Evolutionary conservation across 2,888 invertebrate species (phyloP).

Genomic region (Desoria tigrina): DNA sequence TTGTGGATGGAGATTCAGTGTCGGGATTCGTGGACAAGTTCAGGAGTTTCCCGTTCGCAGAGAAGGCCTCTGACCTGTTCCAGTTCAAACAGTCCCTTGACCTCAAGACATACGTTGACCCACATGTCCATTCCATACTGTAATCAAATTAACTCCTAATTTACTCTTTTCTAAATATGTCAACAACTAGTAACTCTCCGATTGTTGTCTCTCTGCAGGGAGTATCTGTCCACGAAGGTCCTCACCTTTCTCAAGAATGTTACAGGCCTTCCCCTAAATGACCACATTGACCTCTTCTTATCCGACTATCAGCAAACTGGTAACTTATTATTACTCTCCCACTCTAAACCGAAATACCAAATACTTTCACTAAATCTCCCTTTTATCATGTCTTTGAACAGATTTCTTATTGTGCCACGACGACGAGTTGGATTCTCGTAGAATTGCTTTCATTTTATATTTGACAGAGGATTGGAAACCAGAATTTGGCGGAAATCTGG

Average conservation of each 20-base stretch:
- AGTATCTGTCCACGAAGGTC: slow-evolving; percentile 37
- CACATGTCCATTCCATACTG: slow-evolving; percentile 36
- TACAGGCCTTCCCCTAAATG: slow-evolving; percentile 48
- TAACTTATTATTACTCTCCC: slow-evolving; percentile 19
- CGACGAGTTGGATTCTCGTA: slow-evolving; percentile 80
- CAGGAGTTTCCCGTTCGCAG: slow-evolving; percentile 22
- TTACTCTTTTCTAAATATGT: too few species aligned
- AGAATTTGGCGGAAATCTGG: slow-evolving; percentile 80
- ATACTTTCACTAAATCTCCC: too few species aligned
- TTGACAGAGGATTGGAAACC: slow-evolving; percentile 74
- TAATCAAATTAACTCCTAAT: too few species aligned
- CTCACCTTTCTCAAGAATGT: slow-evolving; percentile 39
- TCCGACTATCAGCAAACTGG: slow-evolving; percentile 49
- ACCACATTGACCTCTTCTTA: slow-evolving; percentile 49
- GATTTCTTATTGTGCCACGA: slow-evolving; percentile 92
- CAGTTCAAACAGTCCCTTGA: slow-evolving; percentile 51
- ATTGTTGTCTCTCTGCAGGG: slow-evolving; percentile 8
- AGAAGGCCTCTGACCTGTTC: slow-evolving; percentile 50
- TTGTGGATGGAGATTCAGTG: neutral
- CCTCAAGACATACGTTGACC: slow-evolving; percentile 37
- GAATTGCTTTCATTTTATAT: slow-evolving; percentile 90
- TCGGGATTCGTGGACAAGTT: neutral
- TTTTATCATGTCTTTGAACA: too few species aligned
- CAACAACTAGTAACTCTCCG: too few species aligned
- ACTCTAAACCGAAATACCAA: too few species aligned